Evolutionary conservation across 2,888 invertebrate genomes (phyloP), one percentile per base, ranked within the genome.

Genomic region (Pandemis corylana): DNA sequence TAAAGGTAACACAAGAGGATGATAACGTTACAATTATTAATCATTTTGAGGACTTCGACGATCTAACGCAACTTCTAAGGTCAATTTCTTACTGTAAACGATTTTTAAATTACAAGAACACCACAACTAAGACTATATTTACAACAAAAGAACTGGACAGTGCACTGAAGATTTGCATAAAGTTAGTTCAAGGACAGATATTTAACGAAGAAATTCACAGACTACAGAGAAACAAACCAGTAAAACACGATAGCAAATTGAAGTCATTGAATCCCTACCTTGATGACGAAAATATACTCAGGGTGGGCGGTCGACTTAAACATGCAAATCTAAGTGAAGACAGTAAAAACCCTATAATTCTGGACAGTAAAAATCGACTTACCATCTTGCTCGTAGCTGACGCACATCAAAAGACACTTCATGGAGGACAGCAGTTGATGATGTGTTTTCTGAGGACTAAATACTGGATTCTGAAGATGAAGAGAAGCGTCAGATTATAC

Each of bases 281-380:
- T 7, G 68, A 68, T 9, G 36, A 59, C 12, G 51, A 49, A 41
- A 49, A 70, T 42, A 51, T 63, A 51, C 69, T 63, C 49, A 70
- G 51, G 69, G 69, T 63, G 69, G 68, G 62, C 49, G 68, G 68
- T 36, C 68, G 68, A 10, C 61, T 69, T n/a, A 15, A 20, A 41
- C n/a, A n/a, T n/a, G n/a, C n/a, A n/a, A n/a, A n/a, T n/a, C n/a
- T n/a, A n/a, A n/a, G n/a, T n/a, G n/a, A n/a, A n/a, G n/a, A n/a
- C n/a, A n/a, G n/a, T n/a, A n/a, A n/a, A n/a, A n/a, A n/a, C n/a
- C n/a, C n/a, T n/a, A n/a, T n/a, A n/a, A n/a, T n/a, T n/a, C n/a
- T n/a, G n/a, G n/a, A n/a, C n/a, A n/a, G n/a, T n/a, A n/a, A n/a
- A n/a, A n/a, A n/a, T n/a, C n/a, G n/a, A n/a, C n/a, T n/a, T n/a